Percentiles rank a stretch among this genome's conserved stretches.
Conservation (phyloP, 1,140 invertebrate genomes). For the Drosophila sturtevanti region DNA sequence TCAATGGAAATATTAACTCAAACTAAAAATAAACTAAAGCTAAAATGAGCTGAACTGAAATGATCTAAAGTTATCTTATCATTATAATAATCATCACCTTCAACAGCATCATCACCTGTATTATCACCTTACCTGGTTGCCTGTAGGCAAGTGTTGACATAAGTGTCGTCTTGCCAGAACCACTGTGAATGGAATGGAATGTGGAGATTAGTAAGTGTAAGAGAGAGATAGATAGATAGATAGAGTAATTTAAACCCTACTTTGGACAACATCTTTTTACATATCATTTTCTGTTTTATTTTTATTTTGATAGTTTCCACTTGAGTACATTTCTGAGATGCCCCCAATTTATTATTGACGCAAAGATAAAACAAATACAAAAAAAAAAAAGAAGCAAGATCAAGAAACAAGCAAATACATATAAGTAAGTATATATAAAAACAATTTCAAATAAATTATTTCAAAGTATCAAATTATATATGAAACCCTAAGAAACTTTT, state of each 20-base stretch:
- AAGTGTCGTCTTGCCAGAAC: constrained; percentile 97
- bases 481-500: no score
- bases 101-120: constrained; percentile 9
- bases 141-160: constrained; percentile 93
- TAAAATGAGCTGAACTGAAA: constrained; percentile 19
- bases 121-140: constrained; percentile 85
- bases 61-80: constrained; percentile 59
- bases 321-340: not conserved
- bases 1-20: constrained; percentile 14
- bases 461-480: no score
- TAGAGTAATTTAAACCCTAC: constrained; percentile 20
- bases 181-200: constrained; percentile 84
- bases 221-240: not conserved
- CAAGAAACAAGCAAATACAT: constrained; percentile 11
- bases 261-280: constrained; percentile 31
- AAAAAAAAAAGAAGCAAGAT: not conserved
- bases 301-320: constrained; percentile 29
- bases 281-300: constrained; percentile 13
- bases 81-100: not conserved
- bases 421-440: no score
- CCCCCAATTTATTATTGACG: not conserved
- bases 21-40: constrained; percentile 15
- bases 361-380: no score
- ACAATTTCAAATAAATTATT: no score
- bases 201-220: not conserved